Evolutionary conservation across 2,888 invertebrate genomes (phyloP).

Genomic region (Phrixothrix hirtus): DNA sequence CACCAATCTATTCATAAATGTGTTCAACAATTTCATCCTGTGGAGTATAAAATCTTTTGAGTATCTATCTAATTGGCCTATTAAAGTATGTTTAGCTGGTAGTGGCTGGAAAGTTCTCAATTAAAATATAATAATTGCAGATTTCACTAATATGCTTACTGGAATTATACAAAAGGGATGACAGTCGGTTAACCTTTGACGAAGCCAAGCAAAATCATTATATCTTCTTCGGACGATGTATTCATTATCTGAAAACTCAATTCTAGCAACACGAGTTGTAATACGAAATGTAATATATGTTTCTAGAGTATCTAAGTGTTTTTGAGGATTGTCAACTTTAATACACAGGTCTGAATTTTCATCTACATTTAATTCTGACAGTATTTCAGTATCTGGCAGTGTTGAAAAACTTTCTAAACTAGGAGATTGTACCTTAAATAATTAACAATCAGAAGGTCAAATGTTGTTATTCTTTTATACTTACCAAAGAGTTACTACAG

Average conservation of each 20-base stretch:
- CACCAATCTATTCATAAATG: constrained; percentile 67
- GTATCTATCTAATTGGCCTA: constrained; percentile 70
- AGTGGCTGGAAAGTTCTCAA: constrained; percentile 60
- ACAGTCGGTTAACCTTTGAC: constrained; percentile 66
- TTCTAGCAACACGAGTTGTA: constrained; percentile 67
- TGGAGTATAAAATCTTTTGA: constrained; percentile 70
- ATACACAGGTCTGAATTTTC: constrained; percentile 65
- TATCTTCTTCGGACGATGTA: constrained; percentile 69
- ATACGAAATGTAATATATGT: constrained; percentile 72
- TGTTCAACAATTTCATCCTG: constrained; percentile 67
- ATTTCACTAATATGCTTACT: constrained; percentile 54
- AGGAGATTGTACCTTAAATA: constrained; percentile 60
- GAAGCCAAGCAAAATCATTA: constrained; percentile 73
- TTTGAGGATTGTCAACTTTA: constrained; percentile 73
- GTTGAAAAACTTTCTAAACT: constrained; percentile 66
- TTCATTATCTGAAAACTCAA: constrained; percentile 66
- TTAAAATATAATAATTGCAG: constrained; percentile 1
- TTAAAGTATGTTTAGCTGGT: constrained; percentile 70
- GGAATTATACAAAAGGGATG: constrained; percentile 71
- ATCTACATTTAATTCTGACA: constrained; percentile 61
- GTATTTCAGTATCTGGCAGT: constrained; percentile 61
- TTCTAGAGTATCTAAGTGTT: constrained; percentile 71
- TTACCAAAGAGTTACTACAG: constrained; percentile 50
- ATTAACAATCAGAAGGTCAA: constrained; percentile 13
- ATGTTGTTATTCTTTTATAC: constrained; percentile 9